These are phyloP conservation scores for Stichodactyla mertensii DNA, from an alignment of 64 coral and sea anemone species.

Conservation along the genomic window DNA sequence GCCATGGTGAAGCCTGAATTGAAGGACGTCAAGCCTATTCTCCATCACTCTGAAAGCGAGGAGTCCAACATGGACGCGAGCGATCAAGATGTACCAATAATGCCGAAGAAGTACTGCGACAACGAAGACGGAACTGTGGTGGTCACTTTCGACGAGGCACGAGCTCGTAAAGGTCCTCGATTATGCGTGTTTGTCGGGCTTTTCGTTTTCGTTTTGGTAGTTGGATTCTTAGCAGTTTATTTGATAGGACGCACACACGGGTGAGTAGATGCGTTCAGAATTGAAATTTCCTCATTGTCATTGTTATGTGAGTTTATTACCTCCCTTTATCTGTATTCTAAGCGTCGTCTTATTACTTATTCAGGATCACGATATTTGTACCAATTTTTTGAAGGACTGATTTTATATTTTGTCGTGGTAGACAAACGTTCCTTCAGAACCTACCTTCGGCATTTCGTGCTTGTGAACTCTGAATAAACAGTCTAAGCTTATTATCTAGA, in stretches of 20 bases:
- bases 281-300: neutral
- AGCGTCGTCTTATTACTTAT: neutral
- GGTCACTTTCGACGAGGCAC: constrained; percentile 22
- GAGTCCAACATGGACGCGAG: constrained; percentile 35
- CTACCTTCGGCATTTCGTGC: neutral
- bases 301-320: neutral
- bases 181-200: constrained; percentile 43
- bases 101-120: neutral
- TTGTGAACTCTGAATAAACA: constrained; percentile 4
- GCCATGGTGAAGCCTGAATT: constrained; percentile 51
- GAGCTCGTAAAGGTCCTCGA: constrained; percentile 32
- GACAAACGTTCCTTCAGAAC: neutral
- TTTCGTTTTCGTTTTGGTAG: constrained; percentile 32
- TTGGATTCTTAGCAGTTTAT: constrained; percentile 59
- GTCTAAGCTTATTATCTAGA: constrained; percentile 10
- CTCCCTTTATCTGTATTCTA: neutral
- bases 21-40: constrained; percentile 33
- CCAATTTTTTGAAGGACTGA: neutral
- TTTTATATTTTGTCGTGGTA: neutral
- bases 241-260: constrained; percentile 38
- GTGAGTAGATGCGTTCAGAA: constrained; percentile 3
- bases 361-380: neutral
- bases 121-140: constrained; percentile 8
- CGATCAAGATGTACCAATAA: neutral
- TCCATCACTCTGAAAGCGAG: neutral